Evolutionary conservation across 2,888 invertebrate genomes (phyloP).

Genomic region (Oligia fasciuncula): DNA sequence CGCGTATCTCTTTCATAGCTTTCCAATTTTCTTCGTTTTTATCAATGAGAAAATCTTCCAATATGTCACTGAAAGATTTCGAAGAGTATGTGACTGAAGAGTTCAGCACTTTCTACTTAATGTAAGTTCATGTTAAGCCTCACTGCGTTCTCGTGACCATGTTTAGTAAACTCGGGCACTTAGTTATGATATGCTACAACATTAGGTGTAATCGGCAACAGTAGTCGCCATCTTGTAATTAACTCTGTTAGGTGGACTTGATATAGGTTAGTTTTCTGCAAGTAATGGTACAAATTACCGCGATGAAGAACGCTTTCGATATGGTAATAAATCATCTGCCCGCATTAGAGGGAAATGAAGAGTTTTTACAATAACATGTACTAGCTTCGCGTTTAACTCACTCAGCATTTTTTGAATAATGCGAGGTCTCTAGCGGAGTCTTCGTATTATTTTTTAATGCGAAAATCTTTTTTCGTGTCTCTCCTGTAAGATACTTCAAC

Average conservation of each 20-base stretch:
- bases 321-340: constrained; percentile 65
- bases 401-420: constrained; percentile 20
- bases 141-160: constrained; percentile 19
- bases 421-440: neutral
- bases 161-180: constrained; percentile 35
- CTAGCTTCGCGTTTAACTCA: constrained; percentile 23
- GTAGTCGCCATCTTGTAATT: constrained; percentile 59
- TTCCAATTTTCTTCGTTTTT: constrained; percentile 25
- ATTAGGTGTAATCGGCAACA: constrained; percentile 50
- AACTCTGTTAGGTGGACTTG: constrained; percentile 52
- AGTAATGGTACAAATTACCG: constrained; percentile 68
- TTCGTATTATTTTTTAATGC: constrained; percentile 13
- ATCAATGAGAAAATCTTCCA: constrained; percentile 19
- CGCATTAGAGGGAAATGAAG: constrained; percentile 44
- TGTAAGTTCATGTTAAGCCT: constrained; percentile 16
- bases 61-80: neutral
- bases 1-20: constrained; percentile 1
- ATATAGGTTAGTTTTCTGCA: constrained; percentile 69
- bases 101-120: constrained; percentile 13
- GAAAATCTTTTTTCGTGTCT: constrained; percentile 30
- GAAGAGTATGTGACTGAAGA: neutral
- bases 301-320: constrained; percentile 55
- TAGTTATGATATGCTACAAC: constrained; percentile 42
- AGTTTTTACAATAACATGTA: constrained; percentile 39
- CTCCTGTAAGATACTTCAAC: constrained; percentile 23